A percentile compares a stretch with the other conserved stretches of the same genome.
Evolutionary conservation across 1,140 invertebrate species (phyloP).

Genomic region (Ceratina japonica): DNA sequence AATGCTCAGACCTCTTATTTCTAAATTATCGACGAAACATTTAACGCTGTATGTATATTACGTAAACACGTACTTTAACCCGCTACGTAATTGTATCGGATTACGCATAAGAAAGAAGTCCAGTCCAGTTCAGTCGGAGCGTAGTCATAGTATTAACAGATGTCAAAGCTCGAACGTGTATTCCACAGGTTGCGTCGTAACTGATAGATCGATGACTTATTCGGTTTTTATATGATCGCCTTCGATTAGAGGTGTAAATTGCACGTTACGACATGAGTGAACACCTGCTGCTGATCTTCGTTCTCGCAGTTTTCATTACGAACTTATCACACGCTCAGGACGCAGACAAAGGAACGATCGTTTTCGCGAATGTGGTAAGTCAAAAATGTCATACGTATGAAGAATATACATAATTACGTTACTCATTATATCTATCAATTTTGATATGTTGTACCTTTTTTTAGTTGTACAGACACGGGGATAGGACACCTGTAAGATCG

Average conservation of each 20-base stretch:
- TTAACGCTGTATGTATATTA: no score
- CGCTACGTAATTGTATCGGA: no score
- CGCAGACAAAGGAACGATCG: slow-evolving; percentile 60
- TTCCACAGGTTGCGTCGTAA: slow-evolving; percentile 34
- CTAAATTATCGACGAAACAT: no score
- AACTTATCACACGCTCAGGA: slow-evolving; percentile 39
- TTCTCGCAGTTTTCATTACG: slow-evolving; percentile 10
- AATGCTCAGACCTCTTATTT: no score
- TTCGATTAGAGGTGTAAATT: not conserved
- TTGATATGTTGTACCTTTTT: not conserved
- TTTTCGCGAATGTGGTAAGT: slow-evolving; percentile 74
- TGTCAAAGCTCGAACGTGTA: not conserved
- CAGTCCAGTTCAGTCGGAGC: no score
- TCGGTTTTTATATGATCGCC: slow-evolving; percentile 8
- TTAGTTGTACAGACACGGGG: slow-evolving; percentile 89
- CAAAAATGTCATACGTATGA: no score
- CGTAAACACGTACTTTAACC: no score
- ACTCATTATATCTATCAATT: not conserved
- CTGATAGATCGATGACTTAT: slow-evolving; percentile 22
- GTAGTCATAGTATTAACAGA: not conserved
- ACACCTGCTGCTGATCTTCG: not conserved
- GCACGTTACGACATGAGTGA: slow-evolving; percentile 9
- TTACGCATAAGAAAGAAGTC: no score
- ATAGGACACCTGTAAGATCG: slow-evolving; percentile 86
- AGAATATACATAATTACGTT: not conserved